Evolutionary conservation across 2,888 invertebrate genomes (phyloP), one percentile per base, ranked within the genome.

Genomic region (Ennomos fuscantarius): DNA sequence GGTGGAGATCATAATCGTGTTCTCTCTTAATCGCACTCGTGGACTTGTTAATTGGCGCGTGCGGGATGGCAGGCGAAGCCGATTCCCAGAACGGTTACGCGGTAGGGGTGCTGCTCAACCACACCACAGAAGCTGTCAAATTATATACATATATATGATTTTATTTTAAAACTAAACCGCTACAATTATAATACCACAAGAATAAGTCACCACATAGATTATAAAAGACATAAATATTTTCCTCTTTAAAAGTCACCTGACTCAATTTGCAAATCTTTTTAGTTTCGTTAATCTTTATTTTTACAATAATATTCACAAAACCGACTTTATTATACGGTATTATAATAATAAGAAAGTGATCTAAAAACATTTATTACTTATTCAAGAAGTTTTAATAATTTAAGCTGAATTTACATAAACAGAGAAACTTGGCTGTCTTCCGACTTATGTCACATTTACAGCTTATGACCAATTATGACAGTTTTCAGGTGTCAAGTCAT

Each of bases 391-490:
- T 61, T 54, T 43, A 57, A 60, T 52, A 47, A 44, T 10, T 12
- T 53, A 59, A 53, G 15, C 39, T 55, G 44, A 63, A 69, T 66
- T 68, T 62, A 64, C 61, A 65, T 60, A 65, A 63, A 64, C 55
- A 58, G 59, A 50, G 58, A 56, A 49, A 59, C 59, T 50, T 41
- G 39, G 10, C 33, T 32, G n/a, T 41, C 49, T 40, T 49, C 44
- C 49, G 62, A 62, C 56, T 58, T 65, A 56, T 58, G 60, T 51
- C 51, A 44, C 60, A 61, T 72, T 72, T 68, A 72, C 56, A 62
- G 54, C 61, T 64, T 43, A 55, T 55, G 64, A 68, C 66, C 68
- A 70, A 73, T 74, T 72, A 68, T 64, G 41, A 57, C 11, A 31
- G 13, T 34, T 15, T 34, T 31, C n/a, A n/a, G 8, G 35, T 44